Evolutionary conservation across 2,797 vertebrate species (phyloP), one percentile per base, ranked within the genome.

Genomic region (Sebastes flavidus): DNA sequence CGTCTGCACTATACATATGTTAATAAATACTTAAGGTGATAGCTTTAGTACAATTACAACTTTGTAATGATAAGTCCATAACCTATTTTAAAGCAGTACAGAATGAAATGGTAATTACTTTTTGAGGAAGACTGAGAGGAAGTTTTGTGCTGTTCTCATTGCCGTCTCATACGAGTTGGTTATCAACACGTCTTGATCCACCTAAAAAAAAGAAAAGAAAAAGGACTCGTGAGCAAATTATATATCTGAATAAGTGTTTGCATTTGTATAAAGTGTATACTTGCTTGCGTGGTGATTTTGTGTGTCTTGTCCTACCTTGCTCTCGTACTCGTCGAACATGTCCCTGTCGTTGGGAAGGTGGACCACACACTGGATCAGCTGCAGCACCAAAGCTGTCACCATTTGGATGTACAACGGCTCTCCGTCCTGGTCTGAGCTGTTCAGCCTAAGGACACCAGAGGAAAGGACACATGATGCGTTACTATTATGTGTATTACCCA

Each of bases 321-420:
- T 96, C 82, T 97, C 97, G 56, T 96, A 95, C 70, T 99, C 97
- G 1, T 99, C 98, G 62, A 95, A 94, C 78, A 24, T 87, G 71
- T 99, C 97, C 77, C 93, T 97, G 91, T 99, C 97, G 58, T 86
- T 96, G 60, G 98, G 97, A 16, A 99, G 94, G 71, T 99, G 98
- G n/a, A 99, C 98, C 36, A 99, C 98, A 91, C 98, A 99, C 81
- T 99, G 98, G 94, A 99, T 99, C 81, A 99, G 96, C 76, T 99
- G 98, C 88, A 99, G 95, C 83, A 99, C 98, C 86, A 99, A 92
- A 65, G 98, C 98, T 0, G 97, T 99, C 88, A 99, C 98, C 98
- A 99, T 99, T 88, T 99, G 98, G 91, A 99, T 99, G 92, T 97
- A 98, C 96, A 99, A 95, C 4, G 97, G 97, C 82, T 99, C 98